Evolutionary conservation across 2,888 invertebrate species (phyloP).

Genomic region (Nephrotoma flavescens): DNA sequence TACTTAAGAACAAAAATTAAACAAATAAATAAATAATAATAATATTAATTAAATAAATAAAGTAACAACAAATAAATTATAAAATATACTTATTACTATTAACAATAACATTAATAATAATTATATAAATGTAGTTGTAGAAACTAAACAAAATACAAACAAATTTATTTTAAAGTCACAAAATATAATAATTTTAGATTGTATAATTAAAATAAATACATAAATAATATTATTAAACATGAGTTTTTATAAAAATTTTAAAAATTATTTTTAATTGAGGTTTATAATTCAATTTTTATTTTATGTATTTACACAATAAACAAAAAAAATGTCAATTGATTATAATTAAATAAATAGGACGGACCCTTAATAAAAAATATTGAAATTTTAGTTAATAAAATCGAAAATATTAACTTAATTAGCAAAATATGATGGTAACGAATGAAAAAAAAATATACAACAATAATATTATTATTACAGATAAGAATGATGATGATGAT

Average conservation of each 20-base stretch:
- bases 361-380: not conserved
- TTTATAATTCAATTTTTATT: not conserved
- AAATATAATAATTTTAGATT: not conserved
- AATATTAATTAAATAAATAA: not conserved
- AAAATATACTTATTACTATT: not conserved
- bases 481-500: not conserved
- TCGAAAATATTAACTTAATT: not conserved
- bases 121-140: not conserved
- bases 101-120: not conserved
- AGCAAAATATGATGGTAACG: not conserved
- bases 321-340: not conserved
- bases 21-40: not conserved
- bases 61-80: not conserved
- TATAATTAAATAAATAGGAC: not conserved
- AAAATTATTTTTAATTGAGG: not conserved
- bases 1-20: conserved; percentile 37
- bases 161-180: not conserved
- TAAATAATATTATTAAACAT: not conserved
- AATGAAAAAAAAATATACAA: not conserved
- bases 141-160: not conserved
- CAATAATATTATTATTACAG: not conserved
- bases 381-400: not conserved
- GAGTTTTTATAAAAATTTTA: not conserved
- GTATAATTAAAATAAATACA: not conserved
- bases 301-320: not conserved